phyloP scores from a whole-genome alignment of 2,797 vertebrate genomes.

The Platyrinchus mystaceus region DNA sequence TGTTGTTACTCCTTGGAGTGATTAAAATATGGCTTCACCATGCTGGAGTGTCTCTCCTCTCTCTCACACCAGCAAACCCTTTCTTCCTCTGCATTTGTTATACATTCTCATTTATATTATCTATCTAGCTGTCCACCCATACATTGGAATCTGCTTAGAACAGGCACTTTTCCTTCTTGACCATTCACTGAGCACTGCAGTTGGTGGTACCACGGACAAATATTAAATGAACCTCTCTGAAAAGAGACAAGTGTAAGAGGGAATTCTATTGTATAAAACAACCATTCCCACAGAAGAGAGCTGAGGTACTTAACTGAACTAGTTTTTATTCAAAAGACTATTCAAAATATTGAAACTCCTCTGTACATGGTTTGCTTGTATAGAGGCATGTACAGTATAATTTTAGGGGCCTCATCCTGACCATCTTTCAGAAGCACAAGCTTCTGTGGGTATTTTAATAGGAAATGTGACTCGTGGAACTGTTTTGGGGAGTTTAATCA shows the following conservation, averaged over 20 bases:
- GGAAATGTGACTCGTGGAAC: neutral
- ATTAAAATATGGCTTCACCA: conserved; percentile 56
- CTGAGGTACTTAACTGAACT: conserved; percentile 25
- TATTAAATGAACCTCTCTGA: conserved; percentile 54
- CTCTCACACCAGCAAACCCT: conserved; percentile 13
- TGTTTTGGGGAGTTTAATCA: neutral
- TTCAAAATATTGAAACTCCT: conserved; percentile 23
- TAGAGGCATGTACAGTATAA: neutral
- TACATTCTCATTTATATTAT: conserved; percentile 34
- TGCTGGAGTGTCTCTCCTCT: conserved; percentile 22
- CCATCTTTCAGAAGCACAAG: neutral
- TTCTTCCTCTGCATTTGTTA: conserved; percentile 44
- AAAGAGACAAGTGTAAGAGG: conserved; percentile 33
- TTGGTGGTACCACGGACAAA: conserved; percentile 36
- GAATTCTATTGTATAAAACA: conserved; percentile 47
- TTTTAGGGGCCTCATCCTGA: neutral
- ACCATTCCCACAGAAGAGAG: conserved; percentile 17
- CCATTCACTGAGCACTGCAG: conserved; percentile 52
- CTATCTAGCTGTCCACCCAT: conserved; percentile 22
- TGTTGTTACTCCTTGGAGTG: conserved; percentile 53
- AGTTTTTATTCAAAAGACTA: conserved; percentile 23
- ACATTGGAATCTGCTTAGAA: conserved; percentile 44
- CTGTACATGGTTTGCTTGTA: neutral
- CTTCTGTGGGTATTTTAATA: neutral
- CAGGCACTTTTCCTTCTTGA: conserved; percentile 42